phyloP scores from a whole-genome alignment of 2,113 vertebrate genomes.

The Salvelinus fontinalis region DNA sequence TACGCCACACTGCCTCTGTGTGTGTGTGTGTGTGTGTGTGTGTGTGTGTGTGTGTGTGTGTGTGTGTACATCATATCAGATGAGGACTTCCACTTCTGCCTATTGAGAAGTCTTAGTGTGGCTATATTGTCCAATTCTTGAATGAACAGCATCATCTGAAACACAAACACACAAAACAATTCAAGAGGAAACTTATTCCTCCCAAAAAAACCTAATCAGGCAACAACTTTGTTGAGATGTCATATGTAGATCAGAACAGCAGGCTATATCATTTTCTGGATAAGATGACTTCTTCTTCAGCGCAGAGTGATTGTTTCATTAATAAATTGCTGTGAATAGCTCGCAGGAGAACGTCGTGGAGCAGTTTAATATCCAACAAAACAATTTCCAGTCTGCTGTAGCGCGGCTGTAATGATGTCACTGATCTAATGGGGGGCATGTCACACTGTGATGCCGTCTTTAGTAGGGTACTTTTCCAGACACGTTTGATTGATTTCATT shows the following conservation, averaged over 20 bases:
- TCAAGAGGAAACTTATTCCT: not conserved
- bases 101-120: too few relatives aligned
- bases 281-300: slow-evolving; percentile 21
- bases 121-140: too few relatives aligned
- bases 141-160: too few relatives aligned
- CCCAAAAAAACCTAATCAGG: not conserved
- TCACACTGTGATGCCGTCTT: not conserved
- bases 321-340: slow-evolving; percentile 45
- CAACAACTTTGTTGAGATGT: not conserved
- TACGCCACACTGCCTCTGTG: slow-evolving; percentile 23
- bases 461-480: not conserved
- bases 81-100: too few relatives aligned
- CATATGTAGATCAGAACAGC: slow-evolving; percentile 19
- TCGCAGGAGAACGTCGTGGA: slow-evolving; percentile 30
- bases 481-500: not conserved
- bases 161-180: too few relatives aligned
- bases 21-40: slow-evolving; percentile 33
- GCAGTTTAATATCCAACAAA: slow-evolving; percentile 63
- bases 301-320: slow-evolving; percentile 58
- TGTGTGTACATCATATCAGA: too few relatives aligned
- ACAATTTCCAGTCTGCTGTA: slow-evolving; percentile 51
- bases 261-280: slow-evolving; percentile 22
- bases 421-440: not conserved
- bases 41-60: too few relatives aligned
- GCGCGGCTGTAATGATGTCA: slow-evolving; percentile 23